Evolutionary conservation across 1,140 invertebrate species (phyloP), one percentile per base, ranked within the genome.

Genomic region (Lasaia peninsularis): DNA sequence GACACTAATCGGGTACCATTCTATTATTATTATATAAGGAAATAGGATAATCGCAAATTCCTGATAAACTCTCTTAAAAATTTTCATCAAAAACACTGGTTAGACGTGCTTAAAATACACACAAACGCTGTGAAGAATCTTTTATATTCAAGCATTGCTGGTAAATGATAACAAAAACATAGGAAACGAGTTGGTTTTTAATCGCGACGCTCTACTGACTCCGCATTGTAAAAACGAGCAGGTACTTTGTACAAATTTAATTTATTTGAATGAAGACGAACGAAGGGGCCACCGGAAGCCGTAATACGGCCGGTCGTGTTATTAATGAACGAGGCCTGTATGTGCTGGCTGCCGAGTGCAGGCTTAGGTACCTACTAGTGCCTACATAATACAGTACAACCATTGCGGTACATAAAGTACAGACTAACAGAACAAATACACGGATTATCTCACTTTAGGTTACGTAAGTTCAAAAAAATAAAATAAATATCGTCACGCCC

Each of bases 311-410:
- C 78, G 75, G 66, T 63, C 70, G 71, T 70, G 76, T 84, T 81
- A 86, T 83, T 86, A 84, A 86, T 84, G 78, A 86, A 82, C 78
- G 65, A 72, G 67, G 71, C 69, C 56, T 69, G 78, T 71, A 73
- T 71, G 66, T 67, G 58, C 67, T 63, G 54, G 55, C 60, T 61
- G 62, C 76, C 12, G 67, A 64, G 65, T 64, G 56, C 52, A 60
- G 40, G 40, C 20, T 48, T 10, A 18, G 20, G 20, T 48, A 48
- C 40, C 24, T 28, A 28, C 0, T 28, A 0, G 4, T 28, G 8
- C 24, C 24, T 28, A 28, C 24, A 28, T 28, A n/a, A n/a, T n/a
- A 28, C n/a, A 48, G 40, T 48, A 48, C 18, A 20, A 21, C 9
- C 18, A 20, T 48, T 20, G 40, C 40, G 40, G 40, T 48, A 48